Evolutionary conservation across 2,113 vertebrate species (phyloP).

Genomic region (Camelus bactrianus): DNA sequence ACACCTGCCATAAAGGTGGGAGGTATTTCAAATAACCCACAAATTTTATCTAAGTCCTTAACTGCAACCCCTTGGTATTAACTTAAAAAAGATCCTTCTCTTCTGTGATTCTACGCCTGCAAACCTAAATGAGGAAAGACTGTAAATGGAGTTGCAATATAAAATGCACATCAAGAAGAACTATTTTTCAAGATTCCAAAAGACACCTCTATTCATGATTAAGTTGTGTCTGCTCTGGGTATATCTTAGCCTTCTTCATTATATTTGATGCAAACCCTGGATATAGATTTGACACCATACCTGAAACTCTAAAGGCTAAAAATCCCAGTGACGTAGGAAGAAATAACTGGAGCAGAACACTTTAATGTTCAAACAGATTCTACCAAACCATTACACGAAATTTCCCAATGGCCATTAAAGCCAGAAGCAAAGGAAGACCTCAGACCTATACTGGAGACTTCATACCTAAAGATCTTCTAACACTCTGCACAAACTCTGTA

Average conservation of each 20-base stretch:
- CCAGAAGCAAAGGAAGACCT: background rate
- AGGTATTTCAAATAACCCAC: background rate
- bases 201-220: background rate
- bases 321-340: background rate
- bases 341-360: background rate
- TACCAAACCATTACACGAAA: background rate
- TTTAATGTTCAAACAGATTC: background rate
- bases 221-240: background rate
- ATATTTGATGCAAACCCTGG: background rate
- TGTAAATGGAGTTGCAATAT: background rate
- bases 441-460: background rate
- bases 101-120: background rate
- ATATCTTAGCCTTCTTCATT: background rate
- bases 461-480: background rate
- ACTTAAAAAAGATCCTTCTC: background rate
- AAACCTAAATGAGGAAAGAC: background rate
- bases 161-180: background rate
- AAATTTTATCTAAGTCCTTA: background rate
- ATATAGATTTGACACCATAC: background rate
- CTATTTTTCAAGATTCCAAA: background rate
- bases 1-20: background rate
- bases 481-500: accelerated
- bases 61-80: background rate
- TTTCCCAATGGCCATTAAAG: background rate
- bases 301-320: background rate